Evolutionary conservation across 2,888 invertebrate species (phyloP), one percentile per base, ranked within the genome.

Genomic region (Harpagoxenus sublaevis): DNA sequence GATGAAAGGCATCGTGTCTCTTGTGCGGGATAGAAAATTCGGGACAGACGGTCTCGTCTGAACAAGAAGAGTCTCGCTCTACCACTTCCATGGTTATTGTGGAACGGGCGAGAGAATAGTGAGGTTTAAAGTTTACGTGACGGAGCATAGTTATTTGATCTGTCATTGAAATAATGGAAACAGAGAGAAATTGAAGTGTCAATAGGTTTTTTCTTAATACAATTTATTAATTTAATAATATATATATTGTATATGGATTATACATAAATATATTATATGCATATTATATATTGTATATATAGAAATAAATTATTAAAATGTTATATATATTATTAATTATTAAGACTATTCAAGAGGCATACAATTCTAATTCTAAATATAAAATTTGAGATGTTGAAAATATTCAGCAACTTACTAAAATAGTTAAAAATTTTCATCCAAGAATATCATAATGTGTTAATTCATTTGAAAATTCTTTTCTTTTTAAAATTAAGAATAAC

Each of bases 21-120:
- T 87, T 86, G 87, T 85, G 83, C 45, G 3, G 18, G 12, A 48
- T 39, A 81, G 71, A 81, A 81, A 68, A 65, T 71, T 81, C 48
- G 23, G 60, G 39, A 60, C 71, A 71, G 71, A 81, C 48, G n/a
- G 28, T 78, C 51, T 63, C n/a, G 60, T 77, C 79, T 83, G 81
- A 51, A 42, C 28, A 53, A 53, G 45, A 57, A 77, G 45, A 74
- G 23, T 45, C 51, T 51, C 39, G 35, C 28, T 75, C 9, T 82
- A 12, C 51, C 62, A 51, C 12, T 78, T 42, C 28, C 28, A 65
- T 6, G 12, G 31, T 63, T 73, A 82, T 68, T 78, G 31, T 55
- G 23, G 23, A 31, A 70, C 3, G 12, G 18, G 1, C 5, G 3
- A 39, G 10, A 8, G 57, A 28, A 53, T 18, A 48, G 31, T 42